Evolutionary conservation across 2,888 invertebrate species (phyloP).

Genomic region (Drosophila neotestacea): DNA sequence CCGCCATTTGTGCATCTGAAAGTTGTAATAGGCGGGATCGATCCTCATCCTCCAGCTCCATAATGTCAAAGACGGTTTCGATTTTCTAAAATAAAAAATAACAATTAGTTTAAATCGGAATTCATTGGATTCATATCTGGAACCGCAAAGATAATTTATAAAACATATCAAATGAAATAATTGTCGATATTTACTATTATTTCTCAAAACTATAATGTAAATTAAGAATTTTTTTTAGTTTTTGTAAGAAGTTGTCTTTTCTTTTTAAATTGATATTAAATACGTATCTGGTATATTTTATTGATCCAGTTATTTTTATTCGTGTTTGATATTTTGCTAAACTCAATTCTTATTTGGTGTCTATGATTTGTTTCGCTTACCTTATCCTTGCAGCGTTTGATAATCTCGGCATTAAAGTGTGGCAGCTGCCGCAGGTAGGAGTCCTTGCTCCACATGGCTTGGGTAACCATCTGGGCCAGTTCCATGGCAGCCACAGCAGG

Average conservation of each 20-base stretch:
- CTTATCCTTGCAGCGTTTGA: conserved; percentile 96
- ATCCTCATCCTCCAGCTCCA: conserved; percentile 94
- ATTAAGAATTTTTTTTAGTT: too few species aligned
- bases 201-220: too few species aligned
- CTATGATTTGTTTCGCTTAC: conserved; percentile 46
- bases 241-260: too few species aligned
- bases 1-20: conserved; percentile 95
- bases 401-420: conserved; percentile 95
- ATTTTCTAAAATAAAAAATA: conserved; percentile 85
- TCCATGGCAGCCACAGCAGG: conserved; percentile 99
- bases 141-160: too few species aligned
- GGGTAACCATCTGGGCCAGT: conserved; percentile 99
- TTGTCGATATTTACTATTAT: too few species aligned
- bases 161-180: too few species aligned
- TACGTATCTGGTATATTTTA: too few species aligned
- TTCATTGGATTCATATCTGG: accelerated
- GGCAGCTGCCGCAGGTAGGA: conserved; percentile 98
- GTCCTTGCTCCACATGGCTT: conserved; percentile 99
- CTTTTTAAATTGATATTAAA: too few species aligned
- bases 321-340: too few species aligned
- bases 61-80: conserved; percentile 91
- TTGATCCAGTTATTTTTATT: too few species aligned
- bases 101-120: not conserved
- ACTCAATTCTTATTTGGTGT: too few species aligned
- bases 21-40: conserved; percentile 92